A percentile compares a stretch with the other conserved stretches of the same genome.
Conservation (phyloP, 2,888 invertebrate genomes). For the Entomobrya multifasciata region DNA sequence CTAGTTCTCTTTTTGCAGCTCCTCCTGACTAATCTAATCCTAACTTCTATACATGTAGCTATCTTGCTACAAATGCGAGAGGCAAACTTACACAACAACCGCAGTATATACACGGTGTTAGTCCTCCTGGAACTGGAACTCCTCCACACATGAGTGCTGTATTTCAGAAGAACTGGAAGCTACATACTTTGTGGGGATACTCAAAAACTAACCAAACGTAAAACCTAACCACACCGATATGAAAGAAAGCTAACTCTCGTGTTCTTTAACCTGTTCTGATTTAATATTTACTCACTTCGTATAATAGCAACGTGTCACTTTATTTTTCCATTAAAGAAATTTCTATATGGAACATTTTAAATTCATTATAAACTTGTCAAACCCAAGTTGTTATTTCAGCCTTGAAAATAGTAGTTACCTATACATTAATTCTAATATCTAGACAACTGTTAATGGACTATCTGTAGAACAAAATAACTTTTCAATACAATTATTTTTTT, state of each 20-base stretch:
- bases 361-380: background rate
- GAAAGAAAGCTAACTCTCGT: background rate
- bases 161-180: background rate
- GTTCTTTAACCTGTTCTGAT: background rate
- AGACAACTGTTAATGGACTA: no score
- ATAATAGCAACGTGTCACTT: background rate
- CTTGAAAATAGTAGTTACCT: no score
- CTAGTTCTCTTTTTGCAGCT: background rate
- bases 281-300: background rate
- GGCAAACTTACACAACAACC: background rate
- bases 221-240: background rate
- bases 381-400: background rate
- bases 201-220: background rate
- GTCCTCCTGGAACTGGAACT: conserved; percentile 13
- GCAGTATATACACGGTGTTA: conserved; percentile 18
- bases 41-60: background rate
- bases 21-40: background rate
- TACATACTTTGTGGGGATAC: background rate
- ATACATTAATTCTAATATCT: background rate
- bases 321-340: background rate
- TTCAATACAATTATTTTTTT: no score
- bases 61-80: conserved; percentile 1
- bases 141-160: background rate
- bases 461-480: no score
- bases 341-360: background rate